Evolutionary conservation across 2,797 vertebrate genomes (phyloP), one percentile per base, ranked within the genome.

Genomic region (Myripristis murdjan): DNA sequence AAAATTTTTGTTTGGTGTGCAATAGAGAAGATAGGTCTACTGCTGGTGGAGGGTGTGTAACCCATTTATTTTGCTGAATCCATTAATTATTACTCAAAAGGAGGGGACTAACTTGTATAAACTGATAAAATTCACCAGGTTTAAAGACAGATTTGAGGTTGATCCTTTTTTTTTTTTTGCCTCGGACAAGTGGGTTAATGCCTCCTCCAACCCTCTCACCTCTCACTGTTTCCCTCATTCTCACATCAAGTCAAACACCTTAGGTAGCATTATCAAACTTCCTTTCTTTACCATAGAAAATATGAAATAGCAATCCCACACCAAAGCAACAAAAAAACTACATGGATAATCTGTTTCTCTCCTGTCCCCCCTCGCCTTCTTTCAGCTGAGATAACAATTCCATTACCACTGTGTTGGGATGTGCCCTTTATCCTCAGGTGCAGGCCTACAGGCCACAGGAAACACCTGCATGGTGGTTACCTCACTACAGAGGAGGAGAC

Each of bases 381-480:
- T 24, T 51, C 52, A 37, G 39, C 33, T 63, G 58, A 18, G 39
- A 73, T 57, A 63, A 57, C 1, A 61, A 49, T 12, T 44, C 15
- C 5, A 14, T 61, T 35, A 22, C 6, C 47, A 26, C 22, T 33
- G 15, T 73, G 47, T 53, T 76, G 11, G 35, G 46, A 53, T 49
- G 6, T 58, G 48, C 24, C 18, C 58, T 68, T 64, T 20, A 51
- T 72, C 43, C n/a, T 48, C 39, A 62, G 69, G 56, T 65, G 56
- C 48, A 62, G 49, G 62, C 18, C 51, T 46, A 4, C 26, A 39
- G 44, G 44, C 33, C 46, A 49, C 70, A 64, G 66, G 66, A 84
- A 71, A 73, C 77, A 81, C 48, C 68, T 75, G 71, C n/a, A 44
- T 24, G 49, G 39, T 20, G 61, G 52, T 64, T 53, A 54, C 33